Percentiles rank a stretch among this genome's conserved stretches.
Evolutionary conservation across 2,797 vertebrate genomes (phyloP).

Genomic region (Austrolebias charrua): DNA sequence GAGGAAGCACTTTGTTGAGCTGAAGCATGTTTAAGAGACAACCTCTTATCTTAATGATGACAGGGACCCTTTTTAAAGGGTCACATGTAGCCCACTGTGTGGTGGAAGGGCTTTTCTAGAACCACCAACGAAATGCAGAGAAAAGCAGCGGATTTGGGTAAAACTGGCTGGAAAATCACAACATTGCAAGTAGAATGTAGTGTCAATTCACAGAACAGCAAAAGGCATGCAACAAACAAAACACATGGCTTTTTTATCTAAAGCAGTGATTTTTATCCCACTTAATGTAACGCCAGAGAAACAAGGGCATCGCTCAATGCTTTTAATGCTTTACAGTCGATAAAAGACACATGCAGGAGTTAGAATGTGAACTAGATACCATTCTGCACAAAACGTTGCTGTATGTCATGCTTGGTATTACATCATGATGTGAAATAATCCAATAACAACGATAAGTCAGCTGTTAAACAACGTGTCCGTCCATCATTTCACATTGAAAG

Average conservation of each 20-base stretch:
- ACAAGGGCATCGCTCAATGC: too few relatives aligned
- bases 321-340: too few relatives aligned
- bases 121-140: constrained; percentile 38
- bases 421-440: too few relatives aligned
- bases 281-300: too few relatives aligned
- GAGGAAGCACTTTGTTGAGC: constrained; percentile 81
- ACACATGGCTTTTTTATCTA: not conserved
- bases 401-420: too few relatives aligned
- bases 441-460: too few relatives aligned
- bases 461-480: too few relatives aligned
- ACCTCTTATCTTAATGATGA: constrained; percentile 82
- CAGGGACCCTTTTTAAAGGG: constrained; percentile 78
- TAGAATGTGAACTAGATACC: too few relatives aligned
- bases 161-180: constrained; percentile 10
- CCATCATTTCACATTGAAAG: too few relatives aligned
- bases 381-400: too few relatives aligned
- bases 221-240: not conserved
- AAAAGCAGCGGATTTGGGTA: constrained; percentile 21
- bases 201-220: not conserved
- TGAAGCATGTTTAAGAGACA: constrained; percentile 75
- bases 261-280: not conserved
- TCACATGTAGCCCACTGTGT: constrained; percentile 61
- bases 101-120: constrained; percentile 47
- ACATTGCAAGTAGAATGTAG: not conserved
- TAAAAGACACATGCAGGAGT: too few relatives aligned